These are phyloP conservation scores for Callosobruchus maculatus DNA, from an alignment of 2,888 invertebrate genomes.

Conservation along the genomic window DNA sequence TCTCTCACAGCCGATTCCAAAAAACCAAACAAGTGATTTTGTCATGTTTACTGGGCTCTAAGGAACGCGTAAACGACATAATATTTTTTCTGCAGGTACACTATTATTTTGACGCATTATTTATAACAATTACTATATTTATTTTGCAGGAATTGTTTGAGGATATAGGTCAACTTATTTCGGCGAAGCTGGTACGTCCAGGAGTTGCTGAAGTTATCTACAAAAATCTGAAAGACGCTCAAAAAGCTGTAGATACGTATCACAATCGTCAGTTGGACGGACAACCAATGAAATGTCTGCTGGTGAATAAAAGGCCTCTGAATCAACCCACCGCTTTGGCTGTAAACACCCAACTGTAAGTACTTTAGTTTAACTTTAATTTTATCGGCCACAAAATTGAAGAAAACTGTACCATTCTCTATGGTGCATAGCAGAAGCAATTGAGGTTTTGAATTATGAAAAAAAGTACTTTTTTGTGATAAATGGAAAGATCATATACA, in stretches of 20 bases:
- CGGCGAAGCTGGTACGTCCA: conserved; percentile 78
- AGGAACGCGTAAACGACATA: too few species aligned
- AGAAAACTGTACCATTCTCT: too few species aligned
- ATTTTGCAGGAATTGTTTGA: conserved; percentile 81
- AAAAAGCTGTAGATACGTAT: conserved; percentile 87
- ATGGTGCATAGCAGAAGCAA: too few species aligned
- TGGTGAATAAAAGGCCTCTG: conserved; percentile 72
- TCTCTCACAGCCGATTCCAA: too few species aligned
- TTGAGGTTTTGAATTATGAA: too few species aligned
- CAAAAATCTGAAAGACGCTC: conserved; percentile 78
- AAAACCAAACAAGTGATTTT: too few species aligned
- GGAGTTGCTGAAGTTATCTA: conserved; percentile 92
- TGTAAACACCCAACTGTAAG: conserved; percentile 39
- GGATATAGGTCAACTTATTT: conserved; percentile 82
- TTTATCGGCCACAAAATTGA: too few species aligned
- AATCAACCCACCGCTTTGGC: conserved; percentile 57
- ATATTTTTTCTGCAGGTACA: too few species aligned
- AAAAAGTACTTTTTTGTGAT: too few species aligned
- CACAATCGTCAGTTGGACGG: conserved; percentile 92
- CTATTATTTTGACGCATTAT: too few species aligned
- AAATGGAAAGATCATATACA: too few species aligned
- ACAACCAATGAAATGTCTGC: conserved; percentile 86
- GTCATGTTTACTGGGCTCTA: too few species aligned
- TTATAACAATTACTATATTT: neutral
- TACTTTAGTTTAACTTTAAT: conserved; percentile 1